Base-by-base conservation (phyloP, 2,797 vertebrate genomes). In the Lerista edwardsae region DNA sequence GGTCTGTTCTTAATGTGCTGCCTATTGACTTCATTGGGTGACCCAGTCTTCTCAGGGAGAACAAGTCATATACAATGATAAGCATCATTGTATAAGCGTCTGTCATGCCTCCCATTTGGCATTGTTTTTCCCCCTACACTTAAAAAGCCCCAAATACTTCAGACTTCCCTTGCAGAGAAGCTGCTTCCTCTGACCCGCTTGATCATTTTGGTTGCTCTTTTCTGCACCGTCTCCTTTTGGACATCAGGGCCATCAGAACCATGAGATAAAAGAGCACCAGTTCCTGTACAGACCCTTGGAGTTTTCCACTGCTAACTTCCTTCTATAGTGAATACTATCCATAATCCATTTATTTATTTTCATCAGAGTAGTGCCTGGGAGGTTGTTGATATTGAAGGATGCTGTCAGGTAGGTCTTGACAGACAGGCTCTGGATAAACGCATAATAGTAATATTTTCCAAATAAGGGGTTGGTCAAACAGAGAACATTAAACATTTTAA, bases 11-110 rank as follows among this genome's bases (percentile, higher is more conserved):
- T 4, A 73, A n/a, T 73, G 44, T n/a, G 5, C 3, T 15, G 67
- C 64, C 14, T 11, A 31, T 6, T 3, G 2, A 11, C 11, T 65
- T 65, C n/a, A 65, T 29, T 0, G n/a, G 64, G 14, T 31, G 29
- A 31, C 12, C 11, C 64, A 7, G 47, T 11, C 9, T 47, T 47
- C 47, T 11, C 47, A 11, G 10, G 47, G 47, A 51, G 44, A 47
- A 47, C 44, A 47, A 47, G 11, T 47, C 5, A 47, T 51, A 51
- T 51, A 51, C 47, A 51, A 11, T 51, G 12, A 51, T 51, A 51
- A 51, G 15, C 0, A 11, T 0, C 0, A 10, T 25, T 0, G 51
- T 14, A 25, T 27, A n/a, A 15, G 4, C 7, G 12, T 5, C 17
- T 11, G 2, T 0, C 7, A 12, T 44, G 7, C 27, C 62, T 12